A percentile compares a stretch with the other conserved stretches of the same genome.
Conservation (phyloP, 1,140 invertebrate genomes). For the Gryllus bimaculatus region DNA sequence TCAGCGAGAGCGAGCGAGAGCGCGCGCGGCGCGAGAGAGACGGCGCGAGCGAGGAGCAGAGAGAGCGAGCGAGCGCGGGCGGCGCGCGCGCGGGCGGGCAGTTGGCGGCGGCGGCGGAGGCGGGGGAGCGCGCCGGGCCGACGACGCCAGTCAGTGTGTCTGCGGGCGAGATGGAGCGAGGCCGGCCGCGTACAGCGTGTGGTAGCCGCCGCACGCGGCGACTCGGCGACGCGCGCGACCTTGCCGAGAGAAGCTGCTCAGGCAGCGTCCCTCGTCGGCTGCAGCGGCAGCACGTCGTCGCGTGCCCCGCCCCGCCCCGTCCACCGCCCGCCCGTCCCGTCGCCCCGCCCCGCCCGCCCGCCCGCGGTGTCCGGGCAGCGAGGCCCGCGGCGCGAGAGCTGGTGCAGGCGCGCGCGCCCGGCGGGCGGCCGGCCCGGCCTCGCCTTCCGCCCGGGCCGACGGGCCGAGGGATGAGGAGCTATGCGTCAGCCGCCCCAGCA, state of each 20-base stretch:
- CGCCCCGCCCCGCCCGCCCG: neutral
- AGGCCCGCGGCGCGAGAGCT: no score
- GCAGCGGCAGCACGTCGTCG: neutral
- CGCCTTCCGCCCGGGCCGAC: no score
- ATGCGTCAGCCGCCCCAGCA: neutral
- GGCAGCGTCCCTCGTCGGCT: no score
- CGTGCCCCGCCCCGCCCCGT: neutral
- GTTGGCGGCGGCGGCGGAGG: no score
- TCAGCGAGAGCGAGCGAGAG: neutral
- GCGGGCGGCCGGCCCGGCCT: no score
- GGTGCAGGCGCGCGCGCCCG: no score
- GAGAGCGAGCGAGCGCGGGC: neutral
- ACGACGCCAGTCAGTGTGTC: neutral
- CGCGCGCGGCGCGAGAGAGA: neutral
- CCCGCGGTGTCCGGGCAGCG: no score
- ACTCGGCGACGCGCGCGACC: neutral
- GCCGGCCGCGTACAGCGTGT: neutral
- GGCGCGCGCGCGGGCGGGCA: no score
- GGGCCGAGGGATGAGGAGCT: neutral
- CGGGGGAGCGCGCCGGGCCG: no score
- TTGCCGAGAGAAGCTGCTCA: no score
- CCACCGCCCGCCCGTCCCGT: neutral
- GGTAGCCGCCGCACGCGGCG: neutral
- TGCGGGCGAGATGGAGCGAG: neutral
- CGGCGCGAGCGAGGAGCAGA: neutral